A percentile compares a stretch with the other conserved stretches of the same genome.
phyloP scores from a whole-genome alignment of 2,797 vertebrate species.

The Heliangelus exortis region DNA sequence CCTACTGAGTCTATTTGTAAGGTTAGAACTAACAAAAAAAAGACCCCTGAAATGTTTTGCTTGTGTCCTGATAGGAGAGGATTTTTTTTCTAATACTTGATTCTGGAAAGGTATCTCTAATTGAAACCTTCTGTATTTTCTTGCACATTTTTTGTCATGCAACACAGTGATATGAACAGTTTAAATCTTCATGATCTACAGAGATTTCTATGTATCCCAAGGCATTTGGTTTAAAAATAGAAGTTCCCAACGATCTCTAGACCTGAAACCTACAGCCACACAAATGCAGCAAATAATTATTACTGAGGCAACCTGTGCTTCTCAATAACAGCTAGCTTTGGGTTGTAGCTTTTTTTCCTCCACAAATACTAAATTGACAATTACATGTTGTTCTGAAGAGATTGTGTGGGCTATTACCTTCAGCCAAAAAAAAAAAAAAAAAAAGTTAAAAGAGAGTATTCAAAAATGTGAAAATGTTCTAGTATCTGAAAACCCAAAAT shows the following conservation, averaged over 20 bases:
- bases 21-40: background rate
- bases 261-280: background rate
- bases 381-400: background rate
- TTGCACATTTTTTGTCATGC: background rate
- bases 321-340: background rate
- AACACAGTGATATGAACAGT: background rate
- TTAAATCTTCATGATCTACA: background rate
- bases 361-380: constrained; percentile 9
- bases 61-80: background rate
- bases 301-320: background rate
- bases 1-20: background rate
- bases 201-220: background rate
- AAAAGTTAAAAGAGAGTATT: background rate
- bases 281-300: background rate
- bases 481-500: background rate
- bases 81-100: background rate
- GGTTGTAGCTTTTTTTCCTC: background rate
- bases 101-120: background rate
- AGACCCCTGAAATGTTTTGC: background rate
- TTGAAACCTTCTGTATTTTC: background rate
- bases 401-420: background rate
- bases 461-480: background rate
- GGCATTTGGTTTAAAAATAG: constrained; percentile 2
- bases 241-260: background rate
- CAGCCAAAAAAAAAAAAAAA: background rate